Conservation (phyloP, 2,888 invertebrate species). For the Pycnomerus fuliginosus region DNA sequence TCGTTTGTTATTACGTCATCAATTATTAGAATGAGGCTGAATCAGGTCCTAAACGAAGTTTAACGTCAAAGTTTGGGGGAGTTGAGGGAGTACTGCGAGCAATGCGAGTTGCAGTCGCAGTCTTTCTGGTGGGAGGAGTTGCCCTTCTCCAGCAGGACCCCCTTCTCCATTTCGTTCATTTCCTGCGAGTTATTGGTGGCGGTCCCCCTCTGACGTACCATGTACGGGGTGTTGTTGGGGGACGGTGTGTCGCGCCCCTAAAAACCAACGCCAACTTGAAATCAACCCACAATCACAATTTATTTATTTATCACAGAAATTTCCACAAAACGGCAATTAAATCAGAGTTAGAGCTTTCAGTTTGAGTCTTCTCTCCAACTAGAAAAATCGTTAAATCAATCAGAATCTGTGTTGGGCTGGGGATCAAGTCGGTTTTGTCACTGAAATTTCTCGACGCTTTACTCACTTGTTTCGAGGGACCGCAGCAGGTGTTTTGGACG, state of each 20-base stretch:
- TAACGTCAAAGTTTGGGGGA: no score
- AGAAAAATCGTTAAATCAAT: constrained; percentile 12
- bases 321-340: neutral
- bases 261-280: constrained; percentile 11
- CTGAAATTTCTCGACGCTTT: neutral
- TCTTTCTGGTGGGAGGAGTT: constrained; percentile 30
- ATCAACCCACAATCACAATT: neutral
- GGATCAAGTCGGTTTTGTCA: no score
- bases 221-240: constrained; percentile 76
- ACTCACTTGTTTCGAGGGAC: constrained; percentile 73
- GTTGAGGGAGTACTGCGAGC: constrained; percentile 17
- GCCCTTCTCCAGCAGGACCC: constrained; percentile 50
- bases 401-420: no score
- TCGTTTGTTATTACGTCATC: no score
- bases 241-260: constrained; percentile 69
- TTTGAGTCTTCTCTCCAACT: constrained; percentile 19
- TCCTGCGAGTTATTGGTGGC: constrained; percentile 56
- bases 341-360: no score
- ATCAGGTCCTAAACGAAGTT: no score
- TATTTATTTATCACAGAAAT: neutral
- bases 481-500: constrained; percentile 86
- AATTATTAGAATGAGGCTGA: no score
- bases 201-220: constrained; percentile 76
- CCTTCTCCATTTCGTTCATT: constrained; percentile 56
- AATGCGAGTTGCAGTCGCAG: constrained; percentile 24